phyloP scores from a whole-genome alignment of 1,140 invertebrate genomes.

The Megathymus violae region DNA sequence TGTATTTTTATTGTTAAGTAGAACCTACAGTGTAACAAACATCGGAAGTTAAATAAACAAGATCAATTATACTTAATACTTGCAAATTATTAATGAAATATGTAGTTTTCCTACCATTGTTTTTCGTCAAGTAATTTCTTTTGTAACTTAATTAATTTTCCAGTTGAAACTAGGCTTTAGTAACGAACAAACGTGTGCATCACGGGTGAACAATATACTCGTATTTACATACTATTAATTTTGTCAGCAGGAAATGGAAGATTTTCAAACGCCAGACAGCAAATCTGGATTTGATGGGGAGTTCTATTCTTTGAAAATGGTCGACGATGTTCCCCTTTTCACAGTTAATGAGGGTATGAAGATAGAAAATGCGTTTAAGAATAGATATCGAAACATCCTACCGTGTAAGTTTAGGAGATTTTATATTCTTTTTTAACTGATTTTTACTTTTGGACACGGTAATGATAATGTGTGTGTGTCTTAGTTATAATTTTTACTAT shows the following conservation, averaged over 20 bases:
- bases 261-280: slow-evolving; percentile 47
- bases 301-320: slow-evolving; percentile 97
- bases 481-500: too few species aligned
- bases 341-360: slow-evolving; percentile 95
- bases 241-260: slow-evolving; percentile 72
- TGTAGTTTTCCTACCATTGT: neutral
- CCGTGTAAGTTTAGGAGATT: slow-evolving; percentile 94
- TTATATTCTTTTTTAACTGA: too few species aligned
- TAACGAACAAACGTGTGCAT: neutral
- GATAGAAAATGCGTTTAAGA: slow-evolving; percentile 95
- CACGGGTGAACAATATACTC: too few species aligned
- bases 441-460: too few species aligned
- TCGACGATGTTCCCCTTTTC: slow-evolving; percentile 96
- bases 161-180: neutral
- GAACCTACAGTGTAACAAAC: neutral
- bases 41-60: neutral
- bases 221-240: too few species aligned
- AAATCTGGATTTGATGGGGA: slow-evolving; percentile 96
- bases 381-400: slow-evolving; percentile 99
- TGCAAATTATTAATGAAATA: neutral
- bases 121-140: neutral
- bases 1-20: neutral
- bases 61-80: neutral
- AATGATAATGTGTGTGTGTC: too few species aligned
- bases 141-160: neutral